Evolutionary conservation across 2,888 invertebrate species (phyloP).

Genomic region (Drosophila parthenogenetica): DNA sequence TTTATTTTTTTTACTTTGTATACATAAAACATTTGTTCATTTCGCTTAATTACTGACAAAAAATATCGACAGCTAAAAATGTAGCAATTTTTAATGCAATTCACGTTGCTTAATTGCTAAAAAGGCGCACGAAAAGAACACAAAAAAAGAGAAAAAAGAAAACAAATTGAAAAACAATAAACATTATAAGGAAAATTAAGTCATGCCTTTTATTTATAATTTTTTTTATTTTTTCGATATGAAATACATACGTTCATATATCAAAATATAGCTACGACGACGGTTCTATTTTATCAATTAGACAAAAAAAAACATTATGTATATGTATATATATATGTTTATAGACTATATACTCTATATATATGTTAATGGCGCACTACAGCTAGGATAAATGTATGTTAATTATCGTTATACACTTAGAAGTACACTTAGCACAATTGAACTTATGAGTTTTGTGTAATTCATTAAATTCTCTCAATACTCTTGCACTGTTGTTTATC

Average conservation of each 20-base stretch:
- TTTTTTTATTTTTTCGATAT: constrained; percentile 1
- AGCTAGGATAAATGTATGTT: constrained; percentile 59
- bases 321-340: constrained; percentile 20
- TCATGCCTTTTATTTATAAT: constrained; percentile 9
- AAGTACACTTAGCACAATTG: constrained; percentile 76
- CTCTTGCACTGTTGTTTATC: background rate
- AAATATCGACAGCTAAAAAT: constrained; percentile 68
- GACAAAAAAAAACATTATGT: constrained; percentile 27
- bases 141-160: constrained; percentile 8
- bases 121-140: constrained; percentile 24
- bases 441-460: constrained; percentile 49
- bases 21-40: constrained; percentile 62
- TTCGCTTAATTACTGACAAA: constrained; percentile 63
- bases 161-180: background rate
- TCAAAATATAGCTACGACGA: constrained; percentile 36
- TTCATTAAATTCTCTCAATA: background rate
- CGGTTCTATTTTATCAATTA: constrained; percentile 28
- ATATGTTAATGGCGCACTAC: constrained; percentile 59
- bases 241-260: constrained; percentile 14
- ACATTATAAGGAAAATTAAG: constrained; percentile 1
- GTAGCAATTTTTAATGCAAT: constrained; percentile 43
- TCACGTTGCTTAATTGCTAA: constrained; percentile 40
- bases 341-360: constrained; percentile 26
- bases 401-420: constrained; percentile 71
- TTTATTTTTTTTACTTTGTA: constrained; percentile 34